phyloP scores from a whole-genome alignment of 2,113 vertebrate species.

The Amphiprion ocellaris region DNA sequence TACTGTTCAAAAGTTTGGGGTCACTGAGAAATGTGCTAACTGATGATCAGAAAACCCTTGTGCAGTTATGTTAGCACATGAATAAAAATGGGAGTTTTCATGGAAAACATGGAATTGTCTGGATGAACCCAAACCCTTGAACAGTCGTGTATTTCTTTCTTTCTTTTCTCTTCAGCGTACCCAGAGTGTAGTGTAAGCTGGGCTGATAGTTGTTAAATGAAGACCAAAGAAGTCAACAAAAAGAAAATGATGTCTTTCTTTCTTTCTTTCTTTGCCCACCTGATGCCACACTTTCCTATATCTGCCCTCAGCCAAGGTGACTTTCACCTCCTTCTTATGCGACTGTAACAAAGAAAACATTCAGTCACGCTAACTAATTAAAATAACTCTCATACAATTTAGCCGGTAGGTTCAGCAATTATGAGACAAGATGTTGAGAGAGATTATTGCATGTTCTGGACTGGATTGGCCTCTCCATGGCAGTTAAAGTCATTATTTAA shows the following conservation, averaged over 20 bases:
- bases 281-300: conserved; percentile 25
- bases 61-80: too few species aligned
- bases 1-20: too few species aligned
- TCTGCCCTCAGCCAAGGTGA: conserved; percentile 68
- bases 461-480: not conserved
- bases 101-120: too few species aligned
- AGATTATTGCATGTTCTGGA: conserved; percentile 39
- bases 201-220: too few species aligned
- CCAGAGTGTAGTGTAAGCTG: too few species aligned
- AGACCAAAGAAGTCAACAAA: not conserved
- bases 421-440: conserved; percentile 63
- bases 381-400: conserved; percentile 41
- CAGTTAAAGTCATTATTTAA: conserved; percentile 48
- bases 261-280: not conserved
- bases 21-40: too few species aligned
- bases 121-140: too few species aligned
- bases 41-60: too few species aligned
- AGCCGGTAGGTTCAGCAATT: conserved; percentile 35
- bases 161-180: too few species aligned
- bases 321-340: conserved; percentile 38
- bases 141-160: too few species aligned
- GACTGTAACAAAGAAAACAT: conserved; percentile 74
- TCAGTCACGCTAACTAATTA: conserved; percentile 56
- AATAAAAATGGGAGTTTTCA: too few species aligned
- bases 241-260: too few species aligned